Base-by-base conservation (phyloP, 2,888 invertebrate genomes). In the Pheosia tremula region DNA sequence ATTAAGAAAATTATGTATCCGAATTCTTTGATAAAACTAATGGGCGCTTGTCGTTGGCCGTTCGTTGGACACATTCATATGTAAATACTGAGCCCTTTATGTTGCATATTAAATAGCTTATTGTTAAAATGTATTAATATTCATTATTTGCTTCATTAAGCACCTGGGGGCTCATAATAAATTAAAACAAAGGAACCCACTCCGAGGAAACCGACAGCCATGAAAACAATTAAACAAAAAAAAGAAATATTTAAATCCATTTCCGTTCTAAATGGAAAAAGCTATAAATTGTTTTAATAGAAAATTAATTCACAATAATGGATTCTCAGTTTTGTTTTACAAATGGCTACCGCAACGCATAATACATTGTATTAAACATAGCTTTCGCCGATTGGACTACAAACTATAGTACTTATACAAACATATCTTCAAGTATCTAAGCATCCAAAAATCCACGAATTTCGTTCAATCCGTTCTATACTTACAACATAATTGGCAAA, bases 111-210 rank as follows among this genome's bases (percentile, higher is more conserved):
- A 71, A 78, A 78, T 69, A 57, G 63, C 66, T 68, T 73, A 81
- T 83, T 80, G 81, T 82, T 80, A 72, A 63, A 72, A 39, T 64
- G 6, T 60, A 74, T 78, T 69, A 78, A 79, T 78, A 79, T 80
- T 74, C 75, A 78, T 75, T 72, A 73, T 77, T 73, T 72, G 62
- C 69, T 75, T 74, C 73, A 73, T 76, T 75, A 76, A 62, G 67
- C 41, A 24, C 57, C 56, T 38, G 56, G 63, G 9, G 61, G 68
- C 57, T 64, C 49, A 53, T 59, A 66, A 71, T 72, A 72, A 69
- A 70, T 70, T 73, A 58, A 68, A 71, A 63, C 58, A 50, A 58
- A 66, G 57, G 58, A 61, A 63, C 53, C 61, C 59, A 60, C 53
- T 56, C 59, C 47, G 62, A 68, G 66, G 72, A 74, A 76, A 69